Evolutionary conservation across 2,797 vertebrate genomes (phyloP).

Genomic region (Leptatherina wallacei): DNA sequence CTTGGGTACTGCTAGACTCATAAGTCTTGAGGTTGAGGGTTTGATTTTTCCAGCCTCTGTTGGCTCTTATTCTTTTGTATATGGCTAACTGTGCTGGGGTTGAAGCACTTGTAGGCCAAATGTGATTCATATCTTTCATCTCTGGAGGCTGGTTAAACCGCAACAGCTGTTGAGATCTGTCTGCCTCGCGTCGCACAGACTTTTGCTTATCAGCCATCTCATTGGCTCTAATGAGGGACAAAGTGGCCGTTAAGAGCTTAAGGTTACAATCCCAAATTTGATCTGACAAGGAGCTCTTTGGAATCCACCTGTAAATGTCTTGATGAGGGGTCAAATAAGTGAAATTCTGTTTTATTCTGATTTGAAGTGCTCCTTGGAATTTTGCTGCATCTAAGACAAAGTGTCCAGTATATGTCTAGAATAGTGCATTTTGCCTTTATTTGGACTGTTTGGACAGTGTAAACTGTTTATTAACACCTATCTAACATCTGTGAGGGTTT

Average conservation of each 20-base stretch:
- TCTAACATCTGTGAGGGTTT: slow-evolving; percentile 8
- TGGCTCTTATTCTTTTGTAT: neutral
- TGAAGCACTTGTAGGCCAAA: slow-evolving; percentile 26
- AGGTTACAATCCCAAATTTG: slow-evolving; percentile 39
- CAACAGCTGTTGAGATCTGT: slow-evolving; percentile 60
- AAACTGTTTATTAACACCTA: slow-evolving; percentile 3
- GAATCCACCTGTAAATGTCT: slow-evolving; percentile 28
- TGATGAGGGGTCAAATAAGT: neutral
- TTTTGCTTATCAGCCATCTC: slow-evolving; percentile 34
- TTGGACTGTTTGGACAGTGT: neutral
- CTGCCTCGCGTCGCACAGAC: slow-evolving; percentile 37
- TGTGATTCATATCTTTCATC: slow-evolving; percentile 40
- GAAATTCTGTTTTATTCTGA: neutral
- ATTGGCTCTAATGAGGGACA: slow-evolving; percentile 51
- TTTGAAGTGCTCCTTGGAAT: neutral
- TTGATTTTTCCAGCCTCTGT: neutral
- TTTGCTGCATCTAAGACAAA: neutral
- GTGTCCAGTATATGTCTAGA: neutral
- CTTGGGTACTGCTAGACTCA: neutral
- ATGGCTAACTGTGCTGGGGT: neutral
- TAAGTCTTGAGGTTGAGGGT: slow-evolving; percentile 2
- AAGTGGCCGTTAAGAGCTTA: slow-evolving; percentile 51
- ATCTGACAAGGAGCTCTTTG: slow-evolving; percentile 18
- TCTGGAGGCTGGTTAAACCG: slow-evolving; percentile 9
- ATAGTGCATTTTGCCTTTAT: too few relatives aligned